phyloP scores from a whole-genome alignment of 2,888 invertebrate species.

The Dione vanillae region DNA sequence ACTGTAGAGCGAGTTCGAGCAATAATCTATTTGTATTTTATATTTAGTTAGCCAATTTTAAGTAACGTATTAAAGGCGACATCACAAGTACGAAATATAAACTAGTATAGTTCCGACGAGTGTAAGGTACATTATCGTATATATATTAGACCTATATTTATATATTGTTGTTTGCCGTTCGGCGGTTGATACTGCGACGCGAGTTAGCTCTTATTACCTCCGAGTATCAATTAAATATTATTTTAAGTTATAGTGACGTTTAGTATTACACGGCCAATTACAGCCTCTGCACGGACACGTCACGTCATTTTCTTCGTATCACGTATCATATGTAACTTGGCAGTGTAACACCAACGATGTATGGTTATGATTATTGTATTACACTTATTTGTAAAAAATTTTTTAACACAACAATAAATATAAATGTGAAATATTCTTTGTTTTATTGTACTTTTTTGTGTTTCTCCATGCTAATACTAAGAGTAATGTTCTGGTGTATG shows the following conservation, averaged over 20 bases:
- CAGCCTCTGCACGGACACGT: constrained; percentile 41
- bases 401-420: constrained; percentile 84
- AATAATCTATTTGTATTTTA: constrained; percentile 71
- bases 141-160: neutral
- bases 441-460: constrained; percentile 56
- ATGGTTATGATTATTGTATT: constrained; percentile 79
- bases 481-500: too few relatives aligned
- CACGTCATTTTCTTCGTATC: constrained; percentile 41
- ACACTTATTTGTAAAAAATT: constrained; percentile 83
- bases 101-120: constrained; percentile 69
- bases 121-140: constrained; percentile 66
- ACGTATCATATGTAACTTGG: constrained; percentile 48
- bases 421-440: constrained; percentile 79
- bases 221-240: constrained; percentile 83
- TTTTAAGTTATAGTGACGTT: constrained; percentile 67
- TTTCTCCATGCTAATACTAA: neutral
- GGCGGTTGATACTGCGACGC: constrained; percentile 79
- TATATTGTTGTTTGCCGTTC: constrained; percentile 39
- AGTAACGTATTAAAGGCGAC: constrained; percentile 69
- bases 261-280: constrained; percentile 61
- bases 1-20: constrained; percentile 63
- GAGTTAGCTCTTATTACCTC: constrained; percentile 82
- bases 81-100: constrained; percentile 75
- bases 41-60: constrained; percentile 80
- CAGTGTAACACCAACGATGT: constrained; percentile 67